phyloP scores from a whole-genome alignment of 1,140 invertebrate species.

The Chrysoperla carnea region DNA sequence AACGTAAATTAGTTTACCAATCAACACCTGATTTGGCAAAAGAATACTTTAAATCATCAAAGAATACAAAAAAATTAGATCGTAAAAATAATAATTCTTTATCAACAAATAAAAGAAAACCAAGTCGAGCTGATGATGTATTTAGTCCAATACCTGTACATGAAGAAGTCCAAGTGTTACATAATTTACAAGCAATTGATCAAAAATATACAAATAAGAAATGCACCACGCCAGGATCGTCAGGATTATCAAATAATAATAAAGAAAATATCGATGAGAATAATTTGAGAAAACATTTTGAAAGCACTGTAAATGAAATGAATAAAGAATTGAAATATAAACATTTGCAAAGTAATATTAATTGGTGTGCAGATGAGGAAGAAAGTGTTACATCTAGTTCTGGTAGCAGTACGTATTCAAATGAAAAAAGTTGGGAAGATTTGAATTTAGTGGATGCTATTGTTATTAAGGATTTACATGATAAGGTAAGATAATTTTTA shows the following conservation, averaged over 20 bases:
- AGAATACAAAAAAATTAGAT: not conserved
- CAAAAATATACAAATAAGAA: not conserved
- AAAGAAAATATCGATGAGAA: too few relatives aligned
- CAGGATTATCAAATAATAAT: too few relatives aligned
- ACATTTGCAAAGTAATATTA: too few relatives aligned
- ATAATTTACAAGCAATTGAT: constrained; percentile 29
- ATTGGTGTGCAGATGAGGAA: constrained; percentile 5
- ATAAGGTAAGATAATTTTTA: constrained; percentile 27
- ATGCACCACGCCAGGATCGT: not conserved
- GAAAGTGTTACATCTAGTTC: constrained; percentile 17
- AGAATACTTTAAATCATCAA: not conserved
- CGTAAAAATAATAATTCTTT: constrained; percentile 3
- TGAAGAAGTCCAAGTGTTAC: constrained; percentile 38
- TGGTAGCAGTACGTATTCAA: constrained; percentile 14
- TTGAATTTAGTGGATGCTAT: constrained; percentile 28
- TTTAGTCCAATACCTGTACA: constrained; percentile 29
- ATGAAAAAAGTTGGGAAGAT: constrained; percentile 29
- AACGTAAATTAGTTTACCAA: constrained; percentile 7
- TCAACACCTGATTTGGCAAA: constrained; percentile 14
- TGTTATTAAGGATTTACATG: constrained; percentile 29
- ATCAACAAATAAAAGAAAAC: constrained; percentile 1
- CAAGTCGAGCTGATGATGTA: constrained; percentile 24
- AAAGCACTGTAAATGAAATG: too few relatives aligned
- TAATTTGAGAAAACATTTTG: too few relatives aligned
- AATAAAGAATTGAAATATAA: too few relatives aligned